Conservation (phyloP, 2,888 invertebrate species). For the Caenorhabditis virilis region DNA sequence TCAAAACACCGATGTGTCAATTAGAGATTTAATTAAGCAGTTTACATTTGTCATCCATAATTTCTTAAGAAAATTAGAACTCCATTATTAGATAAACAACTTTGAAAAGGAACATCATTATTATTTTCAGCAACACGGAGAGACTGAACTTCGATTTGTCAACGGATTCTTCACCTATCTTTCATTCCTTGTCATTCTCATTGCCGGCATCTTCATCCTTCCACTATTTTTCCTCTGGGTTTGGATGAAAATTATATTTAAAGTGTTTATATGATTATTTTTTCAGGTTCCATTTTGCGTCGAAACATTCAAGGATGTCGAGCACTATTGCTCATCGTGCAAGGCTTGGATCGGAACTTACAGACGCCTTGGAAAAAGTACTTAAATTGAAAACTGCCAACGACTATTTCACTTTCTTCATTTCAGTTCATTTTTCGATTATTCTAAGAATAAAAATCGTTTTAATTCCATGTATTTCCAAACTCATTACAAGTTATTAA, state of each 20-base stretch:
- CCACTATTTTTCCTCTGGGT: constrained; percentile 68
- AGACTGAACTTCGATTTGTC: constrained; percentile 65
- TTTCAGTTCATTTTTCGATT: not conserved
- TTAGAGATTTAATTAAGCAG: too few species aligned
- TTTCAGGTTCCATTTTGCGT: constrained; percentile 65
- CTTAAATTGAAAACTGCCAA: constrained; percentile 29
- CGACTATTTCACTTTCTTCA: not conserved
- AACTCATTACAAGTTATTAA: too few species aligned
- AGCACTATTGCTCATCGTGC: constrained; percentile 63
- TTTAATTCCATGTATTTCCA: too few species aligned
- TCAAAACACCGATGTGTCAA: too few species aligned
- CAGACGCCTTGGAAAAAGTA: constrained; percentile 64
- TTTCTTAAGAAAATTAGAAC: too few species aligned
- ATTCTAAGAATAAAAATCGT: too few species aligned
- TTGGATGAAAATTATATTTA: too few species aligned
- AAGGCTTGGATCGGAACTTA: constrained; percentile 65
- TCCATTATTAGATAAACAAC: too few species aligned
- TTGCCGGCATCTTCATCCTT: constrained; percentile 60
- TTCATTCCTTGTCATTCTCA: constrained; percentile 63
- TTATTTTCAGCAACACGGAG: constrained; percentile 59
- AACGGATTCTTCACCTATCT: constrained; percentile 65
- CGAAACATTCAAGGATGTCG: constrained; percentile 65
- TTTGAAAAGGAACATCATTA: too few species aligned
- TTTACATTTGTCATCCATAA: too few species aligned
- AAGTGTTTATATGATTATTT: too few species aligned